phyloP scores from a whole-genome alignment of 2,797 vertebrate species.

The Sebastes diaconus region DNA sequence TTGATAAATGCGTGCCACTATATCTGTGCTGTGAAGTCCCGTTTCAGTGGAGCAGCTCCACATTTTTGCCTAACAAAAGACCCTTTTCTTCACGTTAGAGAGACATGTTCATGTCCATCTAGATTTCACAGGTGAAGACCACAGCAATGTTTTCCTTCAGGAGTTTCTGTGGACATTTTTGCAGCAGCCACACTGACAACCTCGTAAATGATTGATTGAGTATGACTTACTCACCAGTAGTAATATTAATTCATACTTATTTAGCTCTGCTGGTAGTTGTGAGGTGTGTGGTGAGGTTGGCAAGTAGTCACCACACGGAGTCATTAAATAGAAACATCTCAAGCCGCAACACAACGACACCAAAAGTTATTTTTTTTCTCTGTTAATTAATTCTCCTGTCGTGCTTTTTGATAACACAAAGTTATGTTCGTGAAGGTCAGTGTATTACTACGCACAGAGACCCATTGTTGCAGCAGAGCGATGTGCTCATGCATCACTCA shows the following conservation, averaged over 20 bases:
- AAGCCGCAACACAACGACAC: not conserved
- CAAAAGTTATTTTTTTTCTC: too few relatives aligned
- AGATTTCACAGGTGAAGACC: not conserved
- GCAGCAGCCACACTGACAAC: not conserved
- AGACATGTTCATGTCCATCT: not conserved
- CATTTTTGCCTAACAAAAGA: not conserved
- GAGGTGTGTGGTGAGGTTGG: not conserved
- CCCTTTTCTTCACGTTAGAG: not conserved
- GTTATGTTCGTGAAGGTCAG: not conserved
- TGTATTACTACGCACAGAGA: not conserved
- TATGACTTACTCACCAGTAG: not conserved
- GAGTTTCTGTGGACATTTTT: not conserved
- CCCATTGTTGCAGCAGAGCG: not conserved
- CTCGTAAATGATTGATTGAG: constrained; percentile 15
- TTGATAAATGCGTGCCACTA: not conserved
- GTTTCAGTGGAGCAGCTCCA: not conserved
- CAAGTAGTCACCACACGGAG: too few relatives aligned
- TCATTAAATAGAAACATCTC: not conserved
- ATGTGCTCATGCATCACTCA: not conserved
- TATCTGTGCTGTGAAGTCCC: not conserved
- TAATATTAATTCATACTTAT: not conserved
- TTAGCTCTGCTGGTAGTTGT: not conserved
- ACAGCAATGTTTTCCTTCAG: constrained; percentile 9
- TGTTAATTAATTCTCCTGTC: not conserved
- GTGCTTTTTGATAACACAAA: not conserved